Conservation (phyloP, 2,113 vertebrate genomes). For the Rynchops niger region DNA sequence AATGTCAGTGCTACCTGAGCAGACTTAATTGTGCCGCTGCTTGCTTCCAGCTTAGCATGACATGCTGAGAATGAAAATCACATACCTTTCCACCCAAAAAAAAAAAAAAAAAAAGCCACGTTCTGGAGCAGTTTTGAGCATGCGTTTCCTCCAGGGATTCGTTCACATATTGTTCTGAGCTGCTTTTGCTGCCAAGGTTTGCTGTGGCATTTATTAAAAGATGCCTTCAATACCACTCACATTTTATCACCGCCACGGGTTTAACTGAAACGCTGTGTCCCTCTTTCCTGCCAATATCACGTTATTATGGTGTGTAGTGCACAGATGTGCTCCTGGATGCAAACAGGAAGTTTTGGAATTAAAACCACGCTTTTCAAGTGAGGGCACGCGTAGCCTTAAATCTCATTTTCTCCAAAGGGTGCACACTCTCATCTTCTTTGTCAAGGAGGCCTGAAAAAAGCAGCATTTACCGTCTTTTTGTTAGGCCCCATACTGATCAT, state of each 20-base stretch:
- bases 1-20: constrained; percentile 54
- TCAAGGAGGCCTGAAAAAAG: not conserved
- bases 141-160: not conserved
- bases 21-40: constrained; percentile 36
- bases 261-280: not conserved
- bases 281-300: not conserved
- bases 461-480: not conserved
- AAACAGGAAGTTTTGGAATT: not conserved
- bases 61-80: constrained; percentile 38
- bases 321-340: not conserved
- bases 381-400: not conserved
- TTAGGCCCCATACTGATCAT: not conserved
- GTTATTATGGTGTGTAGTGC: fast-evolving
- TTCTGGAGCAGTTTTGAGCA: not conserved
- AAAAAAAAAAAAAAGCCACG: not conserved
- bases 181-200: not conserved
- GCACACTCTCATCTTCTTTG: not conserved
- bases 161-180: not conserved
- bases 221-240: not conserved
- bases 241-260: not conserved
- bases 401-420: not conserved
- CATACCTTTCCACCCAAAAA: not conserved
- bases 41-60: not conserved
- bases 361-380: not conserved
- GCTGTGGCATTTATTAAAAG: constrained; percentile 32